Percentiles rank a stretch among this genome's conserved stretches.
Conservation (phyloP, 1,140 invertebrate genomes). For the Ctenoplectra terminalis region DNA sequence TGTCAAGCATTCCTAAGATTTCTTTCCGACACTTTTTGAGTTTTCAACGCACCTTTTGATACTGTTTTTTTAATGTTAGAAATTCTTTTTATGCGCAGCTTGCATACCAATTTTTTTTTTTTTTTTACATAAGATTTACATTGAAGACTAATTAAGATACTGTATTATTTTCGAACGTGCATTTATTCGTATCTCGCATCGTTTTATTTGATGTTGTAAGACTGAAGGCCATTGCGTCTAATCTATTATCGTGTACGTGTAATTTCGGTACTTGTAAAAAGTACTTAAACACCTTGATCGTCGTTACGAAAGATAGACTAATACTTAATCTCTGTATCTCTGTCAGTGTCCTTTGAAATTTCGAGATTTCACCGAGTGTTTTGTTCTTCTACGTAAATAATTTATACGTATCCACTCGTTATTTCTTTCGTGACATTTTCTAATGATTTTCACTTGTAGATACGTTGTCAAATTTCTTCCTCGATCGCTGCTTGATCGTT, state of each 20-base stretch:
- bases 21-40: slow-evolving; percentile 49
- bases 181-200: slow-evolving; percentile 43
- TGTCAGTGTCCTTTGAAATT: slow-evolving; percentile 10
- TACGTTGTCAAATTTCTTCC: not conserved
- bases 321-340: slow-evolving; percentile 27
- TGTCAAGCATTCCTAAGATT: slow-evolving; percentile 46
- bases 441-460: not conserved
- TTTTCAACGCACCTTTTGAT: slow-evolving; percentile 67
- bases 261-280: slow-evolving; percentile 47
- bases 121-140: slow-evolving; percentile 66
- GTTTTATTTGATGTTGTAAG: slow-evolving; percentile 53
- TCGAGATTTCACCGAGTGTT: not conserved
- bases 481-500: not conserved
- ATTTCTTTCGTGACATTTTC: not conserved
- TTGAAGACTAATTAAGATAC: slow-evolving; percentile 41
- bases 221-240: slow-evolving; percentile 58
- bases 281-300: slow-evolving; percentile 51
- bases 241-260: slow-evolving; percentile 35
- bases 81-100: slow-evolving; percentile 64
- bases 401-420: not conserved
- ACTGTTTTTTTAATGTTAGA: slow-evolving; percentile 46
- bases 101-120: slow-evolving; percentile 60
- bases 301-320: slow-evolving; percentile 31
- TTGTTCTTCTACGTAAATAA: not conserved
- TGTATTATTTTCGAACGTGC: slow-evolving; percentile 37